Percentiles rank a stretch among this genome's conserved stretches.
Evolutionary conservation across 2,888 invertebrate species (phyloP).

Genomic region (Sarcophaga rosellei): DNA sequence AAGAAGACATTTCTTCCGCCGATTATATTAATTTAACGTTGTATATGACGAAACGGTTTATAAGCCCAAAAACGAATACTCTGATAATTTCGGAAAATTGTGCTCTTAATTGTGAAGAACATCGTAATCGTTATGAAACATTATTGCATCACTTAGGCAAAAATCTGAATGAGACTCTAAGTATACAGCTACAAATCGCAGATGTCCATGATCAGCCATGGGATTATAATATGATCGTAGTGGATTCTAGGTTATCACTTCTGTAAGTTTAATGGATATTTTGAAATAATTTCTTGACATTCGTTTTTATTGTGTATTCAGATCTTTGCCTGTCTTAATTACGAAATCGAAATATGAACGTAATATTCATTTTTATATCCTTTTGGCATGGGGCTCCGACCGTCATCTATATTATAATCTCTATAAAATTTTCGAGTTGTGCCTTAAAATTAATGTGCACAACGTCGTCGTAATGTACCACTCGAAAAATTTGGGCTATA

Average conservation of each 20-base stretch:
- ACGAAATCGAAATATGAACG: constrained; percentile 70
- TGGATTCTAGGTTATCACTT: constrained; percentile 72
- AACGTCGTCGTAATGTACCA: constrained; percentile 73
- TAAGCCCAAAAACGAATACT: constrained; percentile 70
- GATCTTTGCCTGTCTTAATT: constrained; percentile 67
- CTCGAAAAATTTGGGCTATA: neutral
- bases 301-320: constrained; percentile 37
- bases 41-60: constrained; percentile 69
- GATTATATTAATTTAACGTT: constrained; percentile 62
- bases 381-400: constrained; percentile 67
- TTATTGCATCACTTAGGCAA: constrained; percentile 71
- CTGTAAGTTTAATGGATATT: constrained; percentile 69
- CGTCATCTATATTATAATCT: constrained; percentile 36
- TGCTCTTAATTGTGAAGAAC: neutral
- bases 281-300: neutral
- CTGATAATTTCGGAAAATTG: constrained; percentile 72
- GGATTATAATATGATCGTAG: constrained; percentile 73
- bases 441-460: constrained; percentile 71
- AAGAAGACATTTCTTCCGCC: neutral
- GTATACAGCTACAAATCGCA: constrained; percentile 73
- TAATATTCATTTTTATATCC: constrained; percentile 73
- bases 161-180: constrained; percentile 63
- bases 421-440: constrained; percentile 70
- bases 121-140: constrained; percentile 65
- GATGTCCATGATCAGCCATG: constrained; percentile 66